phyloP scores from a whole-genome alignment of 2,797 vertebrate species.

The Melanotaenia trifasciata region DNA sequence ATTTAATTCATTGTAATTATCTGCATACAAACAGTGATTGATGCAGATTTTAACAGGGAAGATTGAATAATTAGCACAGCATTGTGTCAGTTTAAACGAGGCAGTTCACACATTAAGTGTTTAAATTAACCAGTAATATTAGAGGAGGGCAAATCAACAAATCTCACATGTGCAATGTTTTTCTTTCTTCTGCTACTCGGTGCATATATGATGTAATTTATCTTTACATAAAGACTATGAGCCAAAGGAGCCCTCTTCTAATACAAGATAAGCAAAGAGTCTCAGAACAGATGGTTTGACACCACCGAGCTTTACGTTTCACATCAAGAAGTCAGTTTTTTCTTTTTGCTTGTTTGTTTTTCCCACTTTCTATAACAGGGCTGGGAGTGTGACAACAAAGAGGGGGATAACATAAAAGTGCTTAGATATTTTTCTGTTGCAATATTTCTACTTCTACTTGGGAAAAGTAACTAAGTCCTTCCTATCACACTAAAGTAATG shows the following conservation, averaged over 20 bases:
- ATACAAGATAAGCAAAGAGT: neutral
- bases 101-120: neutral
- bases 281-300: neutral
- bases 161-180: neutral
- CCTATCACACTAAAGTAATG: neutral
- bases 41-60: neutral
- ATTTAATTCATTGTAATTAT: constrained; percentile 1
- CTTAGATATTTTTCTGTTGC: neutral
- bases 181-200: neutral
- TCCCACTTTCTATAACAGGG: too few relatives aligned
- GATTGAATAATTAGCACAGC: neutral
- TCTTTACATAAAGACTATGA: neutral
- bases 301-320: neutral
- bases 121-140: neutral
- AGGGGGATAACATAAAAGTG: too few relatives aligned
- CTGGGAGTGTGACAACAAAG: too few relatives aligned
- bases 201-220: too few relatives aligned
- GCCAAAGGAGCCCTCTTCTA: too few relatives aligned
- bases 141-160: neutral
- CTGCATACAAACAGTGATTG: neutral
- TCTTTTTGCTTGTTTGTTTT: too few relatives aligned
- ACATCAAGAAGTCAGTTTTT: too few relatives aligned
- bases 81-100: too few relatives aligned
- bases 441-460: neutral
- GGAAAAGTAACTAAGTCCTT: neutral